Evolutionary conservation across 2,797 vertebrate species (phyloP), one percentile per base, ranked within the genome.

Genomic region (Hephaestus fuliginosus): DNA sequence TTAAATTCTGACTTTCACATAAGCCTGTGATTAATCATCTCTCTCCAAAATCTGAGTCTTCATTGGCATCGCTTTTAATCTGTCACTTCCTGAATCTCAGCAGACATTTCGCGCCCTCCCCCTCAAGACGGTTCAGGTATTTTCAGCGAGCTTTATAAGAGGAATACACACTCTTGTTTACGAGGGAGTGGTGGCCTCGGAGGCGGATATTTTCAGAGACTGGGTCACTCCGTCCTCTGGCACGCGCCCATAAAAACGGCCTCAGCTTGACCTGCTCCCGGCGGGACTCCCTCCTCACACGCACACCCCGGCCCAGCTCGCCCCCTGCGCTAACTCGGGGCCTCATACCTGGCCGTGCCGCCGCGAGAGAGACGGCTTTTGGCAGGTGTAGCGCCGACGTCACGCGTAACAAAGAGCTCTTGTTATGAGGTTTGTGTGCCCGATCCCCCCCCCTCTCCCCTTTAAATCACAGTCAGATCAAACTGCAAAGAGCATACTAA

Each of bases 141-240:
- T 76, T 74, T 33, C 49, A 30, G 51, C 71, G 10, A 5, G 33
- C 14, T 43, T 46, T n/a, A 20, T 18, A 63, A 78, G 73, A 5
- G 25, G 67, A 75, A 33, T 51, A 9, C 61, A 55, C 74, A 63
- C 14, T 78, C 69, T 63, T 74, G 85, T 87, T 90, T 88, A 84
- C 10, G 49, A 78, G 85, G 61, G 73, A 75, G 70, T 67, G 18
- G 55, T 12, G 62, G 70, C 78, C 48, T 70, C 1, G 36, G n/a
- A 39, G 77, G 60, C 10, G 70, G 79, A 62, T 85, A 75, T 87
- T 84, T 87, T 53, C 67, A 70, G 82, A 43, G 74, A 70, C 73
- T 43, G 81, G 85, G 85, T 90, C 88, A 83, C 63, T 44, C 30
- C 13, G 85, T 86, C 80, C 89, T 78, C 74, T 88, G 89, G 88